Evolutionary conservation across 2,797 vertebrate species (phyloP).

Genomic region (Prionace glauca): DNA sequence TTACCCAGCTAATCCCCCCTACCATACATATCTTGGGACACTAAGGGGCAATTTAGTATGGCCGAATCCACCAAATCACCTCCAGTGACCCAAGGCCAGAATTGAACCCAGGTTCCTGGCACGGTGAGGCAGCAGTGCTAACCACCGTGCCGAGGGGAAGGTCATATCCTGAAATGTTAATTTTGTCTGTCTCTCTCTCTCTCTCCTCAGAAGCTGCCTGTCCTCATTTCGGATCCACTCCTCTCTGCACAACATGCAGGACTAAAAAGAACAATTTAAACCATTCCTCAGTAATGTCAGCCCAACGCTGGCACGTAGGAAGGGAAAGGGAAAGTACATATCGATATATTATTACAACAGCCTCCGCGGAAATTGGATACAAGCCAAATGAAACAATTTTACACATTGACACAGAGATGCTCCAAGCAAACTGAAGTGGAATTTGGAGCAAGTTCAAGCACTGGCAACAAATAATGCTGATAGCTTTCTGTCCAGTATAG

Average conservation of each 20-base stretch:
- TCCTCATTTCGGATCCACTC: background rate
- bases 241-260: no score
- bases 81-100: no score
- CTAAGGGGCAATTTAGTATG: no score
- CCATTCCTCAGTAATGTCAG: background rate
- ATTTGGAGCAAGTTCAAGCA: background rate
- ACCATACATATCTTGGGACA: no score
- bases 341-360: background rate
- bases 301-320: background rate
- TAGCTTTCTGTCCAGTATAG: background rate
- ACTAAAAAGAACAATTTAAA: background rate
- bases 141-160: no score
- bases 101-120: no score
- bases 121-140: no score
- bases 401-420: constrained; percentile 1
- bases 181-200: no score
- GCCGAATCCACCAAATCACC: no score
- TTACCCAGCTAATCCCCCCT: no score
- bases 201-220: no score
- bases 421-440: constrained; percentile 1
- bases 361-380: background rate
- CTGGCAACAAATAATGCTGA: background rate
- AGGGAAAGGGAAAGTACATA: background rate
- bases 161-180: no score
- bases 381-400: constrained; percentile 18